These are phyloP conservation scores for Epicauta chinensis DNA, from an alignment of 1,140 invertebrate species.

Conservation along the genomic window DNA sequence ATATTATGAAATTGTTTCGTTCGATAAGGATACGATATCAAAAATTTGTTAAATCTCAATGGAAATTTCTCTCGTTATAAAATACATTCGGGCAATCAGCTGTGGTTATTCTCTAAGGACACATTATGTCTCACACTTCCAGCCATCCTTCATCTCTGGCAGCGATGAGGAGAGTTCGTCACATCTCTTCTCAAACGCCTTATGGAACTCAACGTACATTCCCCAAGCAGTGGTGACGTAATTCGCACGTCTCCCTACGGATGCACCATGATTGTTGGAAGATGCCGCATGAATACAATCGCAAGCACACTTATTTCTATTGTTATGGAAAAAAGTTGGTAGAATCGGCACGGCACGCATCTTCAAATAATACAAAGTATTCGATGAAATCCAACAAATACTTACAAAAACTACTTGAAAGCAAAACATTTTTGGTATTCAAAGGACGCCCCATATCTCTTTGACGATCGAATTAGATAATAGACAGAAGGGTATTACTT, in stretches of 20 bases:
- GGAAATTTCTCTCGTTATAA: too few species aligned
- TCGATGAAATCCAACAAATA: too few species aligned
- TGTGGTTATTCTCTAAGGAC: conserved; percentile 7
- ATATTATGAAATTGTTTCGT: too few species aligned
- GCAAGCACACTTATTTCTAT: conserved; percentile 31
- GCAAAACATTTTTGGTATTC: too few species aligned
- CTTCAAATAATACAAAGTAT: too few species aligned
- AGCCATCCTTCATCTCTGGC: conserved; percentile 14
- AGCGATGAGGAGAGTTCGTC: conserved; percentile 14
- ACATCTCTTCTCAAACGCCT: conserved; percentile 25
- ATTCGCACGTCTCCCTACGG: conserved; percentile 33
- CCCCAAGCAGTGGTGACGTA: conserved; percentile 33
- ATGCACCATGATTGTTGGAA: conserved; percentile 37
- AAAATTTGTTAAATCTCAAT: too few species aligned
- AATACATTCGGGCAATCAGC: conserved; percentile 16
- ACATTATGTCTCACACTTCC: conserved; percentile 17
- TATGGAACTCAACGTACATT: conserved; percentile 30
- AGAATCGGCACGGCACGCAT: conserved; percentile 31
- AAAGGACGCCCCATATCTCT: too few species aligned
- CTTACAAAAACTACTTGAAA: too few species aligned
- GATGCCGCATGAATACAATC: conserved; percentile 37
- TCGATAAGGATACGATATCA: too few species aligned
- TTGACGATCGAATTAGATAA: too few species aligned
- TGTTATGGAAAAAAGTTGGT: conserved; percentile 30
- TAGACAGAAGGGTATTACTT: too few species aligned